These are phyloP conservation scores for Cavia aperea DNA, from an alignment of 2,113 vertebrate species.

Conservation along the genomic window DNA sequence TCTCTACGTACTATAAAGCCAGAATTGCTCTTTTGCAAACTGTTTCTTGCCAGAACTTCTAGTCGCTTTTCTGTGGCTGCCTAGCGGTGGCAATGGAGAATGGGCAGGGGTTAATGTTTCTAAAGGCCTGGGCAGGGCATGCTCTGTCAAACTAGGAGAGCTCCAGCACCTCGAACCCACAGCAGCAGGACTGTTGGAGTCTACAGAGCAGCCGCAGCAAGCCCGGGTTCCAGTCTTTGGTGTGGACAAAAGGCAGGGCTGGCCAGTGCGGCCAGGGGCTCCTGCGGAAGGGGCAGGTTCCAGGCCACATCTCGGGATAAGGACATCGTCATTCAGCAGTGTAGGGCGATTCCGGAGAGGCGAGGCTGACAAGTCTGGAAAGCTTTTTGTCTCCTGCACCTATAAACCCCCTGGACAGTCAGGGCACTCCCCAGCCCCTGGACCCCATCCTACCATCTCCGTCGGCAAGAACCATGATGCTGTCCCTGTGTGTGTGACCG, in stretches of 20 bases:
- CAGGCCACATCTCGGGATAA: background rate
- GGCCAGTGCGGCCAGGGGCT: background rate
- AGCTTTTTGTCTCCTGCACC: background rate
- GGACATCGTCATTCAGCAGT: background rate
- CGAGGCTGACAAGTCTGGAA: background rate
- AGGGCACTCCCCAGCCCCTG: background rate
- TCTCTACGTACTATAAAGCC: background rate
- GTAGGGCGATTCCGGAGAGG: background rate
- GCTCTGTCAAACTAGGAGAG: background rate
- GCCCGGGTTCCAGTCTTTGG: background rate
- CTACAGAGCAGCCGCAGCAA: background rate
- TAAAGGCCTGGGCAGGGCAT: background rate
- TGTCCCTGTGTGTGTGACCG: constrained; percentile 94
- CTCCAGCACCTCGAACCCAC: background rate
- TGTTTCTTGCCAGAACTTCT: background rate
- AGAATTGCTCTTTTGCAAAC: background rate
- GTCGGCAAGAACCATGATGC: constrained; percentile 91
- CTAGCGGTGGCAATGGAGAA: background rate
- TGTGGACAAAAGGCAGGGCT: background rate
- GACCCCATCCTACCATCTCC: constrained; percentile 76
- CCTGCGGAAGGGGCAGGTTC: background rate
- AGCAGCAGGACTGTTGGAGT: background rate
- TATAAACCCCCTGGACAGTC: background rate
- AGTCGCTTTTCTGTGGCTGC: background rate
- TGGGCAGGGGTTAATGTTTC: background rate